A percentile compares a stretch with the other conserved stretches of the same genome.
phyloP scores from a whole-genome alignment of 2,888 invertebrate species.

The Creontiades dilutus region DNA sequence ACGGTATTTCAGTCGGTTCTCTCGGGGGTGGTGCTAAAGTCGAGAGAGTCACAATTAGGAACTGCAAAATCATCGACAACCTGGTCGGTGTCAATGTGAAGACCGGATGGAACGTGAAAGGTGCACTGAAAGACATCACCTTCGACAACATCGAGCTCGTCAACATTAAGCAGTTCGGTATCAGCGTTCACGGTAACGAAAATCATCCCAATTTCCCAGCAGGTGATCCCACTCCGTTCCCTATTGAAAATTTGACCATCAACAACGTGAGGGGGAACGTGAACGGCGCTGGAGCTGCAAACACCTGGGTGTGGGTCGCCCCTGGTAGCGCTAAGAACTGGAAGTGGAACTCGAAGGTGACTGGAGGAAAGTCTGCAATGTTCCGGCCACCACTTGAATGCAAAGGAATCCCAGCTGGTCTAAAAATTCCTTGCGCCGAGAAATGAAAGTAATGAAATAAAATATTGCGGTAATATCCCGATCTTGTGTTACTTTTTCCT shows the following conservation, averaged over 20 bases:
- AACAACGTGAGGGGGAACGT: conserved; percentile 48
- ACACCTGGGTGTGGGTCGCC: conserved; percentile 35
- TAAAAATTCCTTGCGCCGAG: conserved; percentile 1
- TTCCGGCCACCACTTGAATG: background rate
- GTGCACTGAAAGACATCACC: background rate
- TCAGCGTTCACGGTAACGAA: conserved; percentile 38
- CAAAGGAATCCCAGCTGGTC: conserved; percentile 24
- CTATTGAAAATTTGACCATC: conserved; percentile 24
- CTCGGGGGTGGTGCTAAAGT: conserved; percentile 4
- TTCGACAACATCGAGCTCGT: conserved; percentile 33
- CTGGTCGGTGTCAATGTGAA: conserved; percentile 20
- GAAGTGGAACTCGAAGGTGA: conserved; percentile 28
- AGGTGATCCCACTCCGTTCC: background rate
- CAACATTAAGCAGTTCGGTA: conserved; percentile 24
- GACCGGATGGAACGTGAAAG: conserved; percentile 15
- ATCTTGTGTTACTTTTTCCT: too few relatives aligned
- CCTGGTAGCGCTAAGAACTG: conserved; percentile 24
- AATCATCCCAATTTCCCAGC: background rate
- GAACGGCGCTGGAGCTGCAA: background rate
- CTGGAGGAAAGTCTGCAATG: conserved; percentile 8
- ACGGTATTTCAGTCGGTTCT: conserved; percentile 24
- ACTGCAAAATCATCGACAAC: conserved; percentile 1
- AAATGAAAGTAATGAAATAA: background rate
- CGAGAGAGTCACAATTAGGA: background rate
- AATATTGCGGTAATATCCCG: background rate